Percentiles rank a stretch among this genome's conserved stretches.
Evolutionary conservation across 2,113 vertebrate genomes (phyloP).

Genomic region (Vidua macroura): DNA sequence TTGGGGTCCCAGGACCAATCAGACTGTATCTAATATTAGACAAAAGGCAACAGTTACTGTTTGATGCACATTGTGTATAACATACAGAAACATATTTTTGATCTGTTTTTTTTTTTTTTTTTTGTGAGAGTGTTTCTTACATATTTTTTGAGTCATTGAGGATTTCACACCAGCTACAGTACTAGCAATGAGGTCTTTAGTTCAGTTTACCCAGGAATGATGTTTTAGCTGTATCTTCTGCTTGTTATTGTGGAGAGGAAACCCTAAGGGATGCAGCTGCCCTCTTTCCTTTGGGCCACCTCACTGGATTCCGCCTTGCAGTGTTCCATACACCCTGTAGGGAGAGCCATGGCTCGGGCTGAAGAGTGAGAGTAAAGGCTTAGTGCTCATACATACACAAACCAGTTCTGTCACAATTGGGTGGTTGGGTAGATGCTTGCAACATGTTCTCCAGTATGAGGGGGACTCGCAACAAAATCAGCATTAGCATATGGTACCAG

Average conservation of each 20-base stretch:
- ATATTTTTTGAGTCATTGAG: neutral
- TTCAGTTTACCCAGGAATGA: neutral
- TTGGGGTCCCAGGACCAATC: neutral
- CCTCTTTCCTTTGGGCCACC: neutral
- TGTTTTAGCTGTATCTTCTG: neutral
- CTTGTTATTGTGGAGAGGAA: neutral
- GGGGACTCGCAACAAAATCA: neutral
- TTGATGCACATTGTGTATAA: neutral
- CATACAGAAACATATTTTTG: neutral
- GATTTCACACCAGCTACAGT: neutral
- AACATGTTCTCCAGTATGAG: neutral
- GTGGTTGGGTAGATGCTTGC: neutral
- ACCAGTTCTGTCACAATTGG: neutral
- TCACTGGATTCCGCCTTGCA: accelerated
- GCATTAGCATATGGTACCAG: neutral
- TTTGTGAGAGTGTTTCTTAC: neutral
- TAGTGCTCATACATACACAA: neutral
- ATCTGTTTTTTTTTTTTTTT: accelerated
- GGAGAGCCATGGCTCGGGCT: neutral
- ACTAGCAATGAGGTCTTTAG: neutral
- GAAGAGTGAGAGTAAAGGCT: neutral
- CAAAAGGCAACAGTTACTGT: neutral
- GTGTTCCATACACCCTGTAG: neutral
- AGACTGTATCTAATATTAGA: neutral
- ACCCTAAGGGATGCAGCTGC: neutral